Percentiles rank a stretch among this genome's conserved stretches.
Conservation (phyloP, 2,888 invertebrate genomes). For the Cheilosia urbana region DNA sequence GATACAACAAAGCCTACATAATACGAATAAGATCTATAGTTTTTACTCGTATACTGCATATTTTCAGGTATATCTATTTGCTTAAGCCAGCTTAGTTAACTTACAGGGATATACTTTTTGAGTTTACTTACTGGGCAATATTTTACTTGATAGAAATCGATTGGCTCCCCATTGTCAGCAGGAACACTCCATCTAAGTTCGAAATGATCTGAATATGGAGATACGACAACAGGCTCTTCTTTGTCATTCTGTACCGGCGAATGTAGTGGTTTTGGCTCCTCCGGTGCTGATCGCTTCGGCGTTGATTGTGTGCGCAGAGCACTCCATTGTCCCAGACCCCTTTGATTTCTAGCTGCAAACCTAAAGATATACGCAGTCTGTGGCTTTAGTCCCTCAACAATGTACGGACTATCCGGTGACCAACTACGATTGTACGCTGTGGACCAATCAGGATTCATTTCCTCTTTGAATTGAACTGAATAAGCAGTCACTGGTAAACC, state of each 20-base stretch:
- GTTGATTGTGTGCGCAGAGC: slow-evolving; percentile 88
- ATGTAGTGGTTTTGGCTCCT: slow-evolving; percentile 87
- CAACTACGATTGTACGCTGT: slow-evolving; percentile 89
- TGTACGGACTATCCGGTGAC: slow-evolving; percentile 92
- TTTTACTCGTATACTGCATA: no score
- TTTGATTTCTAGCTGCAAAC: slow-evolving; percentile 93
- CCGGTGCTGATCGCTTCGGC: slow-evolving; percentile 91
- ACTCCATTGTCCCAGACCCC: slow-evolving; percentile 91
- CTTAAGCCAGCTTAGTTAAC: no score
- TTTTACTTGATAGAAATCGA: slow-evolving; percentile 91
- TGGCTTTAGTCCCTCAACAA: slow-evolving; percentile 91
- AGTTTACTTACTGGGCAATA: slow-evolving; percentile 89
- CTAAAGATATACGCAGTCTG: slow-evolving; percentile 91
- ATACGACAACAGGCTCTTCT: slow-evolving; percentile 85
- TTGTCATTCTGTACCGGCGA: slow-evolving; percentile 83
- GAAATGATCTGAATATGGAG: slow-evolving; percentile 90
- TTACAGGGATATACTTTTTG: not conserved
- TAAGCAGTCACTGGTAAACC: slow-evolving; percentile 91
- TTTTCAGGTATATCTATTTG: no score
- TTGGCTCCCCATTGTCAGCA: slow-evolving; percentile 94
- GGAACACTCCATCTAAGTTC: slow-evolving; percentile 94
- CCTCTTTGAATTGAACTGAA: slow-evolving; percentile 90
- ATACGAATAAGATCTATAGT: not conserved
- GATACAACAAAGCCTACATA: no score
- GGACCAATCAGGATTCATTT: slow-evolving; percentile 88